Evolutionary conservation across 1,140 invertebrate genomes (phyloP).

Genomic region (Pogonognathellus flavescens): DNA sequence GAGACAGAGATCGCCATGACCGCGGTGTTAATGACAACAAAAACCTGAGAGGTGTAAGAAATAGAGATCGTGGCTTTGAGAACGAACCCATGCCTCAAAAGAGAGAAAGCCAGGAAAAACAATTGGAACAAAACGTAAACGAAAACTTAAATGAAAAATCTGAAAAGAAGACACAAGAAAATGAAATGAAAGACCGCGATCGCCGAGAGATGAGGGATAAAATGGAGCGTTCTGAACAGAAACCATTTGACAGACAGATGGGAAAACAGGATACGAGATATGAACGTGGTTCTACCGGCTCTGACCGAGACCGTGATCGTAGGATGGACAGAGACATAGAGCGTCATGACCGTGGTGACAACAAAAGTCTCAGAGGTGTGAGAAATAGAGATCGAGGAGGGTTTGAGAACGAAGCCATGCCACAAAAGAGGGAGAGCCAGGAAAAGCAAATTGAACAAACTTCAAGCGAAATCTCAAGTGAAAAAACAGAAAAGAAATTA

Average conservation of each 20-base stretch:
- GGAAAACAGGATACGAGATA: slow-evolving; percentile 18
- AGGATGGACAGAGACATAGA: slow-evolving; percentile 10
- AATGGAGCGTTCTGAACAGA: background rate
- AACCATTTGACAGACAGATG: slow-evolving; percentile 19
- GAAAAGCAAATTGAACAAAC: no score
- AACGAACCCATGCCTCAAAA: no score
- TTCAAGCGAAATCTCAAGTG: no score
- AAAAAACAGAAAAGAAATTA: no score
- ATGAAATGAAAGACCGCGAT: no score
- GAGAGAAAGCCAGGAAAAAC: no score
- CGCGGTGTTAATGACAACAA: background rate
- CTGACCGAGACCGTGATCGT: slow-evolving; percentile 4
- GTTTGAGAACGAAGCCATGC: no score
- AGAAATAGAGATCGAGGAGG: slow-evolving; percentile 31
- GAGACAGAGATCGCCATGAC: slow-evolving; percentile 4
- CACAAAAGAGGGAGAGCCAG: no score
- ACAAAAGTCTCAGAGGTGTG: background rate
- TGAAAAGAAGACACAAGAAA: no score
- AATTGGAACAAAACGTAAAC: no score
- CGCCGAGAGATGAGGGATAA: no score
- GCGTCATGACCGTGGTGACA: background rate
- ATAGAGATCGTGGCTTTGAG: slow-evolving; percentile 18
- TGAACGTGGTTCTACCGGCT: background rate
- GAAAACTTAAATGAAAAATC: no score
- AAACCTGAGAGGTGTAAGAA: background rate